Percentiles rank a stretch among this genome's conserved stretches.
Conservation (phyloP, 1,140 invertebrate species). For the Listronotus oregonensis region DNA sequence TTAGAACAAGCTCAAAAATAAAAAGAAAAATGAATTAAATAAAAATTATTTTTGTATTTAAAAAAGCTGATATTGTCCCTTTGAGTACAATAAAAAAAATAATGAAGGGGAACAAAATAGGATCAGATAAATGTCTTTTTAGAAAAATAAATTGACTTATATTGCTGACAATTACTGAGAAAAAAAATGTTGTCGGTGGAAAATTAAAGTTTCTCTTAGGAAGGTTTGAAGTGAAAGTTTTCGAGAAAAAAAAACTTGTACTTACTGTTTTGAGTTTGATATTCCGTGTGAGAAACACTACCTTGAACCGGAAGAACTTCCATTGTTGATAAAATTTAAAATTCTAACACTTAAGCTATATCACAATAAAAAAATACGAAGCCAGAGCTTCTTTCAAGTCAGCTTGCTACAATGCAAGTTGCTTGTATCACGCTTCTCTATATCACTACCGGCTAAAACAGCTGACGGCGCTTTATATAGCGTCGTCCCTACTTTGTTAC, state of each 20-base stretch:
- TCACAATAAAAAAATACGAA: conserved; percentile 42
- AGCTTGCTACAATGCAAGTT: conserved; percentile 15
- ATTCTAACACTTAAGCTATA: conserved; percentile 45
- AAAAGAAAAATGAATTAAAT: no score
- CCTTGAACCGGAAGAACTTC: conserved; percentile 42
- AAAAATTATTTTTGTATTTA: no score
- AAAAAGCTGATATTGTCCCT: no score
- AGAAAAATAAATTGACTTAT: no score
- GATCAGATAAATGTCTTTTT: no score
- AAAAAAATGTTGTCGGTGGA: no score
- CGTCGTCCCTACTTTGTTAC: conserved; percentile 34
- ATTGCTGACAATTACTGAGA: no score
- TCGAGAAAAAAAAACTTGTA: conserved; percentile 4
- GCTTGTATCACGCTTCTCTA: conserved; percentile 9
- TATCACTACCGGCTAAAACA: conserved; percentile 27
- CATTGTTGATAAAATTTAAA: conserved; percentile 40
- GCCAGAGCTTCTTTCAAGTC: conserved; percentile 19
- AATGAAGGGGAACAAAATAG: no score
- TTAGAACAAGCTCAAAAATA: no score
- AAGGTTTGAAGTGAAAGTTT: no score
- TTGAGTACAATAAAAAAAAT: no score
- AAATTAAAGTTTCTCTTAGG: no score
- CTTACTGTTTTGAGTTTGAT: conserved; percentile 44
- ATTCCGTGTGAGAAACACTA: conserved; percentile 36
- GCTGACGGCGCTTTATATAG: conserved; percentile 31